These are phyloP conservation scores for Alouatta palliata DNA, from an alignment of 2,113 vertebrate genomes.

Conservation along the genomic window DNA sequence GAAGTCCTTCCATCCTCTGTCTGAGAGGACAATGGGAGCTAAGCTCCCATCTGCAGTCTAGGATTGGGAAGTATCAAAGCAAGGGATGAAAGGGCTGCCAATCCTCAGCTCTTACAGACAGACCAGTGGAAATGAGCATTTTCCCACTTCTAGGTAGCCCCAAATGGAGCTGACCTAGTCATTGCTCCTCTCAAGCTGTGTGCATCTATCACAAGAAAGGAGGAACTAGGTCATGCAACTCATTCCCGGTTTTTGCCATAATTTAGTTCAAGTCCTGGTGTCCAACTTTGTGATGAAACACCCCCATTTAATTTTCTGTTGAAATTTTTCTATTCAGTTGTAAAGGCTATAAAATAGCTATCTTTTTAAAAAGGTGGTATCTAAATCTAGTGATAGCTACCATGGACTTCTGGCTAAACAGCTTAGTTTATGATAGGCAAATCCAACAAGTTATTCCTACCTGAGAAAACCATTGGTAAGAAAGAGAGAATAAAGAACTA, in stretches of 20 bases:
- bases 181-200: not conserved
- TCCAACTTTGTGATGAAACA: constrained; percentile 6
- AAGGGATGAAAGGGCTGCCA: not conserved
- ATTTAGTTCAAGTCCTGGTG: constrained; percentile 21
- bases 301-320: constrained; percentile 1
- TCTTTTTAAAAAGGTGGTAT: not conserved
- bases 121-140: not conserved
- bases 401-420: not conserved
- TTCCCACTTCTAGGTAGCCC: not conserved
- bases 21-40: not conserved
- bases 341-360: not conserved
- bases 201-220: not conserved
- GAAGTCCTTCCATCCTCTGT: not conserved
- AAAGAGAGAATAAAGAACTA: constrained; percentile 32
- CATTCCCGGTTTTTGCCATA: constrained; percentile 10
- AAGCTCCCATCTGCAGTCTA: not conserved
- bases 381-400: not conserved
- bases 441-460: not conserved
- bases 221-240: not conserved
- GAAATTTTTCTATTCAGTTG: not conserved
- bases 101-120: not conserved
- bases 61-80: not conserved
- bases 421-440: not conserved
- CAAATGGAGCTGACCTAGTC: not conserved
- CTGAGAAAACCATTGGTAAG: constrained; percentile 34